phyloP scores from a whole-genome alignment of 2,888 invertebrate species.

The Idaea biselata region DNA sequence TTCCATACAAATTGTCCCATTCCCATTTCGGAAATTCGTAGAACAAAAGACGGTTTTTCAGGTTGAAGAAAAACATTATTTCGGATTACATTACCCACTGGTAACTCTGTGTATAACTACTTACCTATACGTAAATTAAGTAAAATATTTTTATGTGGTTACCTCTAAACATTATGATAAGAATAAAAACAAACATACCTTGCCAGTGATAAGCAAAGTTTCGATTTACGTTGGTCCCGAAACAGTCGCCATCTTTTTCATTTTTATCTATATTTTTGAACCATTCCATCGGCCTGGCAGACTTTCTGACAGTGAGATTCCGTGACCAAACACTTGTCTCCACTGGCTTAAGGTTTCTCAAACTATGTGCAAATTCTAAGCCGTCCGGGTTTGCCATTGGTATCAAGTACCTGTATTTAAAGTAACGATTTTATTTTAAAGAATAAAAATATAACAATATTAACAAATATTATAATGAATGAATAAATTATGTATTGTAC shows the following conservation, averaged over 20 bases:
- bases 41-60: too few species aligned
- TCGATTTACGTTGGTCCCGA: constrained; percentile 68
- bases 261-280: constrained; percentile 61
- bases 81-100: too few species aligned
- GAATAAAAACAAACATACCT: constrained; percentile 44
- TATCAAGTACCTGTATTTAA: constrained; percentile 59
- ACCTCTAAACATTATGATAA: too few species aligned
- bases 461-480: too few species aligned
- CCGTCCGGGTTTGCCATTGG: constrained; percentile 71
- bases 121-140: too few species aligned
- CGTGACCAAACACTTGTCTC: constrained; percentile 49
- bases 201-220: constrained; percentile 77
- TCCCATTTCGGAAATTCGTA: too few species aligned
- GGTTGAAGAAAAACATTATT: too few species aligned
- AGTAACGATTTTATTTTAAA: not conserved
- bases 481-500: too few species aligned
- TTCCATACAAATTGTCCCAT: too few species aligned
- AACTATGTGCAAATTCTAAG: constrained; percentile 53
- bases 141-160: too few species aligned
- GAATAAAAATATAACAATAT: constrained; percentile 7
- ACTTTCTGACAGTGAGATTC: constrained; percentile 46
- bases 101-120: too few species aligned
- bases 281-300: constrained; percentile 55
- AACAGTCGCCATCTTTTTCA: constrained; percentile 44
- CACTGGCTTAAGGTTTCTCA: constrained; percentile 39